These are phyloP conservation scores for Prionchulus punctatus DNA, from an alignment of 2,888 invertebrate species.

Conservation along the genomic window DNA sequence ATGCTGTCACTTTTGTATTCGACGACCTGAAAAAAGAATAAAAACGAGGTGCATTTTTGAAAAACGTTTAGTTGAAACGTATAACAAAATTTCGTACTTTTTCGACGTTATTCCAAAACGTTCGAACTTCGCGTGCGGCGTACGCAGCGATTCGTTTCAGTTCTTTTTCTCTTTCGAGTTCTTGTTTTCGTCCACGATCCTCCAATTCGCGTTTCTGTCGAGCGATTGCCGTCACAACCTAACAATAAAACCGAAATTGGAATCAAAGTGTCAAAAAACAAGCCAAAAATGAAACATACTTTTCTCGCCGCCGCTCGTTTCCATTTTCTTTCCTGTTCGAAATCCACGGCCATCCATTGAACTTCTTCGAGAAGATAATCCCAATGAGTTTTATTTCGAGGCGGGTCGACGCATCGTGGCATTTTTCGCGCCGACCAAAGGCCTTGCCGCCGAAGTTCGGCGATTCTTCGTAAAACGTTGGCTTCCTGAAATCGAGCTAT, in stretches of 20 bases:
- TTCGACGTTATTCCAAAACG: constrained; percentile 89
- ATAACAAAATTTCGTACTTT: constrained; percentile 45
- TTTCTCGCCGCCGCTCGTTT: constrained; percentile 87
- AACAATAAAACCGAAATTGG: neutral
- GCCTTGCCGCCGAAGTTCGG: constrained; percentile 78
- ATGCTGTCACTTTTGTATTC: constrained; percentile 81
- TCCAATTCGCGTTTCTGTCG: constrained; percentile 50
- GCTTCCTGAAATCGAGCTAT: constrained; percentile 51
- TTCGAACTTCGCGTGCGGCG: constrained; percentile 77
- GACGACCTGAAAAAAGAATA: constrained; percentile 47
- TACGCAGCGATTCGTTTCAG: constrained; percentile 68
- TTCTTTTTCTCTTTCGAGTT: constrained; percentile 73
- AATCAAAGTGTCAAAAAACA: neutral
- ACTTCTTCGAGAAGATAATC: constrained; percentile 95
- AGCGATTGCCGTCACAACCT: neutral
- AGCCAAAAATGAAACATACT: constrained; percentile 39
- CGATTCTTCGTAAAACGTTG: constrained; percentile 74
- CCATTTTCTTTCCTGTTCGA: constrained; percentile 92
- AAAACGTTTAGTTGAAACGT: neutral
- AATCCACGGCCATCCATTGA: constrained; percentile 94
- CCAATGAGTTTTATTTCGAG: constrained; percentile 84
- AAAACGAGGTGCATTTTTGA: neutral
- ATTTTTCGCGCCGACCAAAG: constrained; percentile 58
- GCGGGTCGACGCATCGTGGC: constrained; percentile 57
- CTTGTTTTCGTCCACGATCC: constrained; percentile 67